phyloP scores from a whole-genome alignment of 2,797 vertebrate genomes.

The Sebastiscus albofasciatus region DNA sequence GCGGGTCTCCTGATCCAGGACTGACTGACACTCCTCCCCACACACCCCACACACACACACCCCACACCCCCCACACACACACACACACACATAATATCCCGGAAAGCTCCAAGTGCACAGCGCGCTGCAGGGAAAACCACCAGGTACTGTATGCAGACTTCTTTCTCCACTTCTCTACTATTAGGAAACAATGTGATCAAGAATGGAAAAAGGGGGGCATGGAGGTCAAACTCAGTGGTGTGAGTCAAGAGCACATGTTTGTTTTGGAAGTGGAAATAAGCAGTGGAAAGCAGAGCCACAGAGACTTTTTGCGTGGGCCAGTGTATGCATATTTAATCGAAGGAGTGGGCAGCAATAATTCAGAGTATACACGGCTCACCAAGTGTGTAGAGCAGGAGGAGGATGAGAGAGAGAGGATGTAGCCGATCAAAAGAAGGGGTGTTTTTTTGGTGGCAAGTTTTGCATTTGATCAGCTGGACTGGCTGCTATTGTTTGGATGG shows the following conservation, averaged over 20 bases:
- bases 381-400: constrained; percentile 27
- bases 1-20: constrained; percentile 36
- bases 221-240: constrained; percentile 6
- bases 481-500: background rate
- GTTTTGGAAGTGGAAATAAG: constrained; percentile 21
- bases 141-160: constrained; percentile 68
- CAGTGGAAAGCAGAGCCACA: constrained; percentile 15
- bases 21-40: constrained; percentile 9
- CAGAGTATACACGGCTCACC: constrained; percentile 31
- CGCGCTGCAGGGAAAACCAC: constrained; percentile 24
- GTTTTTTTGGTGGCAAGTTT: constrained; percentile 1
- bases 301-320: constrained; percentile 64
- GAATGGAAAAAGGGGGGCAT: background rate
- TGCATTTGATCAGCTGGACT: constrained; percentile 18
- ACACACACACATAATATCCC: background rate
- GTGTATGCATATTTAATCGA: constrained; percentile 72
- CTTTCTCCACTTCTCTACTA: constrained; percentile 15
- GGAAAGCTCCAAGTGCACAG: constrained; percentile 33
- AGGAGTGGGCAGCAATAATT: constrained; percentile 69
- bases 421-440: background rate
- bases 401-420: background rate
- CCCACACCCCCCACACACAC: background rate
- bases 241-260: constrained; percentile 57
- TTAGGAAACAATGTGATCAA: background rate
- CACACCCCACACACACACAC: background rate